Base-by-base conservation (phyloP, 2,113 vertebrate species). In the Nanger granti region DNA sequence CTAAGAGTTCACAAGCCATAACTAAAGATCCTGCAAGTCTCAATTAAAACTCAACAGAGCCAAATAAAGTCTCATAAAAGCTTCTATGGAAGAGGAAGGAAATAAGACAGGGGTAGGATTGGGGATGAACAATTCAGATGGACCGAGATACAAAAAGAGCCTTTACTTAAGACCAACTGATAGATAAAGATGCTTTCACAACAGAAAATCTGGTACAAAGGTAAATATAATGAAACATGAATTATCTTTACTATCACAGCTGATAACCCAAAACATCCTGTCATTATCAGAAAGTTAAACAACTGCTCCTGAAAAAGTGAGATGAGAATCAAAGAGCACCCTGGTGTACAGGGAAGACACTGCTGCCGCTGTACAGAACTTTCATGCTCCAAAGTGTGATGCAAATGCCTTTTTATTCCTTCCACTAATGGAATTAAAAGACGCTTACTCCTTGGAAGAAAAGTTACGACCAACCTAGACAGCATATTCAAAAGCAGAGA, bases 81-180 rank as follows among this genome's bases (percentile, higher is more conserved):
- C 64, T 94, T 93, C 90, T 98, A 93, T 87, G 95, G 87, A 98
- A 98, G 79, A 91, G 28, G 93, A 79, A 87, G 37, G 20, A 96
- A 96, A 93, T 34, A 47, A 83, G 10, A 89, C 20, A 6, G 13
- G 12, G 22, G 2, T 6, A 9, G 11, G 34, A 1, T 15, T 84
- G 52, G 52, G 52, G 52, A n/a, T 13, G 82, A 84, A 84, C 20
- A 37, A 84, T 29, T 44, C 26, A 57, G 57, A 57, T 60, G 57
- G 54, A 37, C 0, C 28, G 17, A 57, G 92, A 84, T 82, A 95
- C 57, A 54, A n/a, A 86, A 20, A 87, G 66, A 94, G 92, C 20
- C 66, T 29, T 93, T 86, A 95, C 59, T 94, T 93, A 20, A 94
- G 85, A 95, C 17, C 87, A 79, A 87, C 97, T 93, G 93, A 85